These are phyloP conservation scores for Brachionus sp. DNA, from an alignment of 1,140 invertebrate species.

Conservation along the genomic window DNA sequence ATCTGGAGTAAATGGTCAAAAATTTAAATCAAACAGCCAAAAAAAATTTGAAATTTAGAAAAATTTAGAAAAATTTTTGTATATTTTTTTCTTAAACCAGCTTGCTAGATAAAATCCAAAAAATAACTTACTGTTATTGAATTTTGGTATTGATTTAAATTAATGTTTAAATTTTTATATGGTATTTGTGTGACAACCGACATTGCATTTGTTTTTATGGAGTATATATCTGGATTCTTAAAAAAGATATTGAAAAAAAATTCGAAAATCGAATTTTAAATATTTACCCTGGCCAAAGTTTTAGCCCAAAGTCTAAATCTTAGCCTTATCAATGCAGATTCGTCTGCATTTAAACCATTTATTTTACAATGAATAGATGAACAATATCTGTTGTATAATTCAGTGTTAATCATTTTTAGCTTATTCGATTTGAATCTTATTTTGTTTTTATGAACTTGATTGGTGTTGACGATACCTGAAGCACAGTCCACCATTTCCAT, in stretches of 20 bases:
- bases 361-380: slow-evolving; percentile 2
- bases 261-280: neutral
- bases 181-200: slow-evolving; percentile 14
- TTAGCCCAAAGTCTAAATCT: slow-evolving; percentile 9
- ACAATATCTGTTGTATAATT: neutral
- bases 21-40: no score
- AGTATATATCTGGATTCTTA: slow-evolving; percentile 31
- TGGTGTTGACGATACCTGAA: neutral
- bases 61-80: no score
- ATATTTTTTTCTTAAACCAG: no score
- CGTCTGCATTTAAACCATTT: neutral
- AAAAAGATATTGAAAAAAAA: neutral
- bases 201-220: neutral
- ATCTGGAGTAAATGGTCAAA: no score
- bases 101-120: neutral
- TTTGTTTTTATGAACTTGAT: neutral
- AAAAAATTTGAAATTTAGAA: no score
- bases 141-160: slow-evolving; percentile 27
- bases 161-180: slow-evolving; percentile 12
- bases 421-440: neutral
- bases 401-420: slow-evolving; percentile 15
- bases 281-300: neutral
- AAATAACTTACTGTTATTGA: neutral
- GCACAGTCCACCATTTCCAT: slow-evolving; percentile 12
- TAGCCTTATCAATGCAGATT: neutral